Base-by-base conservation (phyloP, 2,797 vertebrate species). In the Varecia variegata region DNA sequence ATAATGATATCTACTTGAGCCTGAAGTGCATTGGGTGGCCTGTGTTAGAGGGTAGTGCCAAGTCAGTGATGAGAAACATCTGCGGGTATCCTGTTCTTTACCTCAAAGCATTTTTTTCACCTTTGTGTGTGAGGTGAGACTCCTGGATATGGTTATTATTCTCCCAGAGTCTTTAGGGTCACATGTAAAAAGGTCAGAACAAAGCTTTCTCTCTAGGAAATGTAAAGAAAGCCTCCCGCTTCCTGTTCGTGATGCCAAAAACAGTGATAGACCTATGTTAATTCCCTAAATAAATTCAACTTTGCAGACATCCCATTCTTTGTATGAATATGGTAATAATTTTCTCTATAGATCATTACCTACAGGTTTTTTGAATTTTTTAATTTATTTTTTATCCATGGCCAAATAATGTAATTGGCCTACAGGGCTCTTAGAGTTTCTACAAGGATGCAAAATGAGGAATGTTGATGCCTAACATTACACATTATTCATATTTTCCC, bases 141-240 rank as follows among this genome's bases (percentile, higher is more conserved):
- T 96, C 96, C 50, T 92, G 27, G 27, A 62, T 7, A 3, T 11
- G 56, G n/a, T 50, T 65, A 25, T 47, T 50, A 30, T 94, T 11
- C 18, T 65, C 5, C 40, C 58, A 32, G 73, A 62, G 23, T 47
- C 40, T 35, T 47, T 70, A 89, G 52, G 32, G n/a, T 71, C 52
- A 87, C 17, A 7, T 43, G 38, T 40, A 20, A 76, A 76, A 88
- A 58, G 70, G 91, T 81, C 17, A 71, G 79, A 92, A 62, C 27
- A 81, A 90, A 93, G 14, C 30, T 82, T 88, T 56, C 80, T 96
- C 50, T 87, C 27, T 21, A 73, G 35, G 17, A 74, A 74, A 52
- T 74, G 4, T 56, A 71, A 92, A 58, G 56, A 65, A 73, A 58
- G 35, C 45, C 18, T 56, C 17, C 13, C 15, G 54, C 54, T 56